phyloP scores from a whole-genome alignment of 2,888 invertebrate species.

The Unio pictorum region DNA sequence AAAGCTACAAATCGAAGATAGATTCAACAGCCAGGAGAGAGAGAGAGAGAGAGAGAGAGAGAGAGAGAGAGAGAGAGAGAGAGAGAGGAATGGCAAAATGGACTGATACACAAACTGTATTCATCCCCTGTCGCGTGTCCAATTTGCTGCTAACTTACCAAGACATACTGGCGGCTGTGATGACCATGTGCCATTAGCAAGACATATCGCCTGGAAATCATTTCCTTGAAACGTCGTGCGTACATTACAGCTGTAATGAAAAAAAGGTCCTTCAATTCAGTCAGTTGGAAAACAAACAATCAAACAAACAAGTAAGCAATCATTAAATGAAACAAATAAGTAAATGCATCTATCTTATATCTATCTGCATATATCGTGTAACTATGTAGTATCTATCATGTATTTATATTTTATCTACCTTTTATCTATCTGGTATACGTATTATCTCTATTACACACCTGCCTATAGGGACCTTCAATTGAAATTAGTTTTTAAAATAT shows the following conservation, averaged over 20 bases:
- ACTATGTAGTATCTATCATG: too few relatives aligned
- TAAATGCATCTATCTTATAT: too few relatives aligned
- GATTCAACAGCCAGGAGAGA: neutral
- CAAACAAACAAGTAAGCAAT: too few relatives aligned
- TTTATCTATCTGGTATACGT: too few relatives aligned
- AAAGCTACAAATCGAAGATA: neutral
- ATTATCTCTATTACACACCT: too few relatives aligned
- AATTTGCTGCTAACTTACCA: conserved; percentile 74
- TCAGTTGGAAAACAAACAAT: too few relatives aligned
- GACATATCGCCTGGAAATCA: conserved; percentile 88
- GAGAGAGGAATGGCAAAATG: neutral
- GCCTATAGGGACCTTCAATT: too few relatives aligned
- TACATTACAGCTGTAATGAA: conserved; percentile 80
- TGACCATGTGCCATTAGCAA: conserved; percentile 95
- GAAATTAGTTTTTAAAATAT: too few relatives aligned
- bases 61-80: conserved; percentile 1
- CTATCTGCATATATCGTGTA: too few relatives aligned
- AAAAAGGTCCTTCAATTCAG: neutral
- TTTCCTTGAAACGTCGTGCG: conserved; percentile 92
- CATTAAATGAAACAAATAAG: too few relatives aligned
- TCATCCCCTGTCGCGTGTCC: neutral
- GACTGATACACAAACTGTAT: neutral
- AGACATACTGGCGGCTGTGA: conserved; percentile 92
- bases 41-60: conserved; percentile 5
- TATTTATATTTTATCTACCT: too few relatives aligned